Percentiles rank a stretch among this genome's conserved stretches.
Conservation (phyloP, 2,797 vertebrate species). For the Danio aesculapii region DNA sequence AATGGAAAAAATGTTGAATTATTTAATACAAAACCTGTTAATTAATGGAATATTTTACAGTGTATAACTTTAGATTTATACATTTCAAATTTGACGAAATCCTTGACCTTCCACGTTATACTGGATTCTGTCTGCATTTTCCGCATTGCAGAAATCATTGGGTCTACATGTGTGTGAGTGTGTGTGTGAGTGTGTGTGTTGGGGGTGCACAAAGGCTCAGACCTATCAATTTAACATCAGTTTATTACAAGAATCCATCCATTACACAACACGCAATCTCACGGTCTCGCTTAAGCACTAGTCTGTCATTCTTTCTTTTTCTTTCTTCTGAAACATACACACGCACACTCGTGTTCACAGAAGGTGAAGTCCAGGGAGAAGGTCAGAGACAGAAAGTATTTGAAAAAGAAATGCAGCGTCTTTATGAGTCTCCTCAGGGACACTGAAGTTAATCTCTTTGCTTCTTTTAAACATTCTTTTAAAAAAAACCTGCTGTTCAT, state of each 20-base stretch:
- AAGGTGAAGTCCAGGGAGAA: constrained; percentile 6
- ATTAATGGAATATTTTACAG: no score
- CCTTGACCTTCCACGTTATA: no score
- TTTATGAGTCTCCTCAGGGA: constrained; percentile 3
- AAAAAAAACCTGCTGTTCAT: neutral
- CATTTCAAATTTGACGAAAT: no score
- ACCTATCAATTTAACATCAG: neutral
- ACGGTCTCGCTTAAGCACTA: neutral
- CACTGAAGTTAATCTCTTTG: constrained; percentile 12
- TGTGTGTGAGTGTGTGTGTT: neutral
- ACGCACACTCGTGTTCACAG: neutral
- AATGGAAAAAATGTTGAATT: no score
- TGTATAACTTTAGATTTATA: no score
- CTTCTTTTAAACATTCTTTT: constrained; percentile 8
- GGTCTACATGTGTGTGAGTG: neutral
- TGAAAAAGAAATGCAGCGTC: constrained; percentile 1
- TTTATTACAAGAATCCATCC: neutral
- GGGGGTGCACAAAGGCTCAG: neutral
- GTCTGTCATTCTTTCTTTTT: neutral
- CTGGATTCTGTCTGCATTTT: no score
- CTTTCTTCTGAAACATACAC: constrained; percentile 13
- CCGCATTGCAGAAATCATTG: no score
- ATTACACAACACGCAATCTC: neutral
- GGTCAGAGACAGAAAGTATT: constrained; percentile 28
- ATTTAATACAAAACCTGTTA: no score